These are phyloP conservation scores for Triops longicaudatus DNA, from an alignment of 1,140 invertebrate species.

Conservation along the genomic window DNA sequence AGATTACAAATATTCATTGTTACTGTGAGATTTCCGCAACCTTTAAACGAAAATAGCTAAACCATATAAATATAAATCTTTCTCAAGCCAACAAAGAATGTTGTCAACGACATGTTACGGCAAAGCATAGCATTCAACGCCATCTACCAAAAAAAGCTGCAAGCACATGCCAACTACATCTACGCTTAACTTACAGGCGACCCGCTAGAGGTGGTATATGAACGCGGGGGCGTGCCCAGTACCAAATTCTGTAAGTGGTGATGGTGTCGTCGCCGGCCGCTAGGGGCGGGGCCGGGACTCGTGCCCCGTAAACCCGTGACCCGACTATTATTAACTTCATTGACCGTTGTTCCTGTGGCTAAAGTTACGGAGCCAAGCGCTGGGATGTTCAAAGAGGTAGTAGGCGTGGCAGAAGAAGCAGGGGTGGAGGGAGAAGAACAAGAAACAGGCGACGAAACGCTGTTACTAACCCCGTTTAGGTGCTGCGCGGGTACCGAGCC, in stretches of 20 bases:
- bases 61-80: too few relatives aligned
- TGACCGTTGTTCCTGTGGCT: conserved; percentile 21
- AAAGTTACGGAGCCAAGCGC: not conserved
- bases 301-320: conserved; percentile 36
- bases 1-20: too few relatives aligned
- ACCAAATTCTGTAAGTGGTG: conserved; percentile 29
- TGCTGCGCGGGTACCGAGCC: not conserved
- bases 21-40: too few relatives aligned
- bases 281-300: conserved; percentile 35
- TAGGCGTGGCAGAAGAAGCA: conserved; percentile 31
- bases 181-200: conserved; percentile 22
- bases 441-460: not conserved
- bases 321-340: conserved; percentile 34
- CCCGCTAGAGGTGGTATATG: conserved; percentile 15
- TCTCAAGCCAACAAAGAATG: too few relatives aligned
- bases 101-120: too few relatives aligned
- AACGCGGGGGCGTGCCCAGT: conserved; percentile 19
- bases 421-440: conserved; percentile 34
- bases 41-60: too few relatives aligned
- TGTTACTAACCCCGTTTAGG: conserved; percentile 1
- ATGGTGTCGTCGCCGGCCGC: conserved; percentile 33
- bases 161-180: not conserved
- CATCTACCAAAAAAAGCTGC: conserved; percentile 28
- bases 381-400: conserved; percentile 11
- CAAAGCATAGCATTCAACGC: conserved; percentile 32